Conservation (phyloP, 2,797 vertebrate genomes). For the Moxostoma hubbsi region DNA sequence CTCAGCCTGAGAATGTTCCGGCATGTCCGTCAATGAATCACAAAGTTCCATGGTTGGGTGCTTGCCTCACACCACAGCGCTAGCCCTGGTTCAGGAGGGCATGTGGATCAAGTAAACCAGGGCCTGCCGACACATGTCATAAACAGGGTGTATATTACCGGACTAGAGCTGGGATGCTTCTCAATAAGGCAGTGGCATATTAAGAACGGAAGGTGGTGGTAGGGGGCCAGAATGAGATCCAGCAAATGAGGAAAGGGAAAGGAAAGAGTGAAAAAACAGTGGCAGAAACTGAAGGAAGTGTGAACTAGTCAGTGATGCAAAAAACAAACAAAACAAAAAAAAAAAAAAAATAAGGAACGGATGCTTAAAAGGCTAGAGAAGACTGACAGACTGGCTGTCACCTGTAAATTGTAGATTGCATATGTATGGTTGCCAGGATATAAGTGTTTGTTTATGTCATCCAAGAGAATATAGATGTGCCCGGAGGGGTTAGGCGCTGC, state of each 20-base stretch:
- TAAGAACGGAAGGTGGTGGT: no score
- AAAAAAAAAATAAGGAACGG: conserved; percentile 53
- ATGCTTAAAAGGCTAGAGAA: neutral
- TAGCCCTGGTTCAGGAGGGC: conserved; percentile 19
- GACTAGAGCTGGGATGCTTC: conserved; percentile 27
- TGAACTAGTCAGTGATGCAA: conserved; percentile 73
- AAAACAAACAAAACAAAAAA: conserved; percentile 74
- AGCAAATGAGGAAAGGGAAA: conserved; percentile 27
- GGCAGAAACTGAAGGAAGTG: conserved; percentile 76
- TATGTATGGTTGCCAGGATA: neutral
- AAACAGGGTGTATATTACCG: conserved; percentile 38
- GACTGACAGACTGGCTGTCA: conserved; percentile 5
- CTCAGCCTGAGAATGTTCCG: neutral
- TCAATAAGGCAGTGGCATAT: conserved; percentile 8
- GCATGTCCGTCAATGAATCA: neutral
- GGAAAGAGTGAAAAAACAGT: conserved; percentile 65
- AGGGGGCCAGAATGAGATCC: conserved; percentile 7
- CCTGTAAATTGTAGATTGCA: neutral
- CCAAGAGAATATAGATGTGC: no score
- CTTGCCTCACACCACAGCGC: neutral
- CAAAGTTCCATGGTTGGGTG: neutral
- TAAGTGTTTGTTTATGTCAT: no score
- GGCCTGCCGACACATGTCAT: conserved; percentile 39
- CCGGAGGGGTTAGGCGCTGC: no score
- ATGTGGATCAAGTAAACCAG: conserved; percentile 52